Base-by-base conservation (phyloP, 2,797 vertebrate species). In the Halcyon chelicuti region DNA sequence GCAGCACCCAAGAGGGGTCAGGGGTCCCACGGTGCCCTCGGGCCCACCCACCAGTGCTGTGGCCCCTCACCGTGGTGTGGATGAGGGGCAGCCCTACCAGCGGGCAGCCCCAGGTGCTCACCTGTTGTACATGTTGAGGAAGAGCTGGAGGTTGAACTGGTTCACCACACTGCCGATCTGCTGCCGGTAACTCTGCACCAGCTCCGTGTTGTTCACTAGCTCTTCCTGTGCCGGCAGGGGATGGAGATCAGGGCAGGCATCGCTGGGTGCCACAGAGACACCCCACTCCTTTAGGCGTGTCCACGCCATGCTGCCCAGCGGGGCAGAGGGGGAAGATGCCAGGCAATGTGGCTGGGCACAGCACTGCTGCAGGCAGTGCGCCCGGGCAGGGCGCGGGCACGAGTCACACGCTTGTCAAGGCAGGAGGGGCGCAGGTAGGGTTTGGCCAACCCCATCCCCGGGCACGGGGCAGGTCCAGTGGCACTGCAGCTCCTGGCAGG, bases 91-190 rank as follows among this genome's bases (percentile, higher is more conserved):
- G 57, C 58, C 54, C 4, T 11, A 4, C 52, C 33, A 42, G 68
- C 16, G 42, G 44, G 33, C 52, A 2, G 6, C 63, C 66, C 4
- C 0, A 18, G 9, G 40, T 8, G n/a, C 88, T 42, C 91, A 99
- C 99, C 99, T 98, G 97, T 99, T 99, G 98, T 99, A 99, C 99
- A 99, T 99, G 97, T 99, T 99, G 99, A 99, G 99, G 98, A 99
- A 99, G 75, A 99, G 99, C 97, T 99, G 99, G 96, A 99, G 98
- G 97, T 99, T 99, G 97, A 98, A 99, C 97, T 99, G 99, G 98
- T 99, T 99, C 96, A 99, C 93, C 39, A 98, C 98, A 13, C 98
- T 99, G 95, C 98, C 98, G 2, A 99, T 99, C 98, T 99, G 99
- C 97, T 99, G 99, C 82, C 99, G 97, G 97, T 99, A 99, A 95